Conservation (phyloP, 2,113 vertebrate species). For the Prinia subflava region DNA sequence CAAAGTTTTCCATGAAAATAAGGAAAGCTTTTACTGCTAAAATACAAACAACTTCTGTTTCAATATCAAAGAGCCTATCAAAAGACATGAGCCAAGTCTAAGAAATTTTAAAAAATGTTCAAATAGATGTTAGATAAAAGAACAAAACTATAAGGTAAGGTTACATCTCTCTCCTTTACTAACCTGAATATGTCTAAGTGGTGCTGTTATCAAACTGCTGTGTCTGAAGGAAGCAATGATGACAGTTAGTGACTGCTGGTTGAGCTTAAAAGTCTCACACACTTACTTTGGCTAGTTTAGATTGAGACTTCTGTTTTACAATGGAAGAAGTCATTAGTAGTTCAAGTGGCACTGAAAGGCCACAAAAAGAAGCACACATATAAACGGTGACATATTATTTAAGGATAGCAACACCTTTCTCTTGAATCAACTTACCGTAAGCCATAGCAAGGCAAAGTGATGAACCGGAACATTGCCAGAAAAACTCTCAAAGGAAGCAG, state of each 20-base stretch:
- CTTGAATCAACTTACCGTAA: constrained; percentile 81
- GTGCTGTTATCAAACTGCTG: neutral
- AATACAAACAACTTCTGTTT: neutral
- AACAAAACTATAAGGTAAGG: neutral
- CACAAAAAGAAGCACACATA: neutral
- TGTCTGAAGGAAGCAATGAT: neutral
- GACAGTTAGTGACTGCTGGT: neutral
- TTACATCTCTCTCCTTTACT: neutral
- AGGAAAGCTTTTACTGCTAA: neutral
- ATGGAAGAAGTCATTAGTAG: neutral
- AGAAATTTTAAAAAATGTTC: neutral
- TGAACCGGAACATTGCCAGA: constrained; percentile 86
- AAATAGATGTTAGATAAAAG: neutral
- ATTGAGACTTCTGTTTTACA: neutral
- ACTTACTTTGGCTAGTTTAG: neutral
- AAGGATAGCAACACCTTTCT: neutral
- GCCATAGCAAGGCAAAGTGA: constrained; percentile 92
- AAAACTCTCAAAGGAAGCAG: constrained; percentile 91
- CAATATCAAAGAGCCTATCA: neutral
- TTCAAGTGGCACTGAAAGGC: neutral
- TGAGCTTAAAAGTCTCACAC: neutral
- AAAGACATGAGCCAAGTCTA: neutral
- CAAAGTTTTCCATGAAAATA: neutral
- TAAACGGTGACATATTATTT: neutral
- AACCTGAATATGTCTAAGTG: neutral